phyloP scores from a whole-genome alignment of 1,140 invertebrate species.

The Ceratina japonica region DNA sequence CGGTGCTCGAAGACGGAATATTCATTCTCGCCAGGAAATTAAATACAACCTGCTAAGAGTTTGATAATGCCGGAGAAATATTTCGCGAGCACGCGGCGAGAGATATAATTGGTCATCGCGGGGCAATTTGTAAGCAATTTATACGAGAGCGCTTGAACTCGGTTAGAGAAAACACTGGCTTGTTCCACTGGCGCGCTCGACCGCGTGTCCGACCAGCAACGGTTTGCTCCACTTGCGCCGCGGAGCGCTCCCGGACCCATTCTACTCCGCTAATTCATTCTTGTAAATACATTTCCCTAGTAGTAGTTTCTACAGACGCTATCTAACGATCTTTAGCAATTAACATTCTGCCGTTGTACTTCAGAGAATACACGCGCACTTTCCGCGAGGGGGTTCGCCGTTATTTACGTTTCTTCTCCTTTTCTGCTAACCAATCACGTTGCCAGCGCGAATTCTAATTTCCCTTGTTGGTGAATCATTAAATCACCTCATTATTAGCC shows the following conservation, averaged over 20 bases:
- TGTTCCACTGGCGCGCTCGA: not conserved
- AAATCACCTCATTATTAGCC: no score
- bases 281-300: constrained; percentile 11
- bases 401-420: no score
- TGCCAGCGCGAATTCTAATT: no score
- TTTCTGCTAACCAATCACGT: no score
- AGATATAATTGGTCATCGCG: not conserved
- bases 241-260: not conserved
- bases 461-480: no score
- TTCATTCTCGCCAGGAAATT: no score
- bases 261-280: constrained; percentile 23
- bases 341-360: not conserved
- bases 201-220: not conserved
- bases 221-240: constrained; percentile 7
- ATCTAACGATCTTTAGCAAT: constrained; percentile 17
- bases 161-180: constrained; percentile 8
- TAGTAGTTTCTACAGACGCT: not conserved
- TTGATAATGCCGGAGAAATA: no score
- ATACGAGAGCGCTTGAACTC: constrained; percentile 14
- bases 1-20: no score
- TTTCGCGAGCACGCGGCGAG: no score
- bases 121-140: constrained; percentile 16
- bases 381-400: no score
- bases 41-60: no score
- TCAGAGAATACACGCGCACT: no score